Conservation (phyloP, 2,113 vertebrate species). For the Amphiprion percula region DNA sequence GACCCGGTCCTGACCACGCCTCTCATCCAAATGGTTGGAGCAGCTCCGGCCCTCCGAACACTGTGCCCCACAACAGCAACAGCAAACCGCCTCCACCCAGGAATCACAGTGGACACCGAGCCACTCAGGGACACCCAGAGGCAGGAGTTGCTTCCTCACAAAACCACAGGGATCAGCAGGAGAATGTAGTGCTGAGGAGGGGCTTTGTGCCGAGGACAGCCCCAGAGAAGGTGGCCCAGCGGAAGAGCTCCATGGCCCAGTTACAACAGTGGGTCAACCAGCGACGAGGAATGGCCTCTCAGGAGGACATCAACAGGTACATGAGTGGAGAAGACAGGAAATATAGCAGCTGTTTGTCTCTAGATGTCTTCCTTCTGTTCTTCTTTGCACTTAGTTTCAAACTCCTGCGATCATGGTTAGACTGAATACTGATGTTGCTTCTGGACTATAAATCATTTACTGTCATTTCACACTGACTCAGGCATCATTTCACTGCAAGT, state of each 20-base stretch:
- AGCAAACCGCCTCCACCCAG: conserved; percentile 28
- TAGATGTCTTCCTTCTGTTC: too few species aligned
- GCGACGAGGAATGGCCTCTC: conserved; percentile 81
- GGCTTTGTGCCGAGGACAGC: conserved; percentile 86
- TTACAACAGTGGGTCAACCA: conserved; percentile 98
- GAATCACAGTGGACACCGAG: conserved; percentile 55
- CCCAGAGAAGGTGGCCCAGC: conserved; percentile 92
- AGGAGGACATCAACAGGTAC: conserved; percentile 92
- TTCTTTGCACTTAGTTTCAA: too few species aligned
- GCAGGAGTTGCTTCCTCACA: conserved; percentile 15
- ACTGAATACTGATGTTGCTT: too few species aligned
- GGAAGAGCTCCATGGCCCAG: conserved; percentile 96
- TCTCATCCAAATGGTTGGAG: conserved; percentile 87
- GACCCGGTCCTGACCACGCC: not conserved
- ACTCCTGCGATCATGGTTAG: too few species aligned
- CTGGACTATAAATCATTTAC: too few species aligned
- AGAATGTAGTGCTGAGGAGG: conserved; percentile 81
- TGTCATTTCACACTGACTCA: too few species aligned
- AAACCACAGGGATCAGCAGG: conserved; percentile 68
- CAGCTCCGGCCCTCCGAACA: conserved; percentile 73
- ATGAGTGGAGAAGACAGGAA: not conserved
- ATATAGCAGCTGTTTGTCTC: too few species aligned
- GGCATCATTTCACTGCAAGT: too few species aligned
- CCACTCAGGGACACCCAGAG: conserved; percentile 67
- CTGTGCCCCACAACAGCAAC: conserved; percentile 54